Conservation (phyloP, 2,113 vertebrate species). For the Donacobius atricapilla region DNA sequence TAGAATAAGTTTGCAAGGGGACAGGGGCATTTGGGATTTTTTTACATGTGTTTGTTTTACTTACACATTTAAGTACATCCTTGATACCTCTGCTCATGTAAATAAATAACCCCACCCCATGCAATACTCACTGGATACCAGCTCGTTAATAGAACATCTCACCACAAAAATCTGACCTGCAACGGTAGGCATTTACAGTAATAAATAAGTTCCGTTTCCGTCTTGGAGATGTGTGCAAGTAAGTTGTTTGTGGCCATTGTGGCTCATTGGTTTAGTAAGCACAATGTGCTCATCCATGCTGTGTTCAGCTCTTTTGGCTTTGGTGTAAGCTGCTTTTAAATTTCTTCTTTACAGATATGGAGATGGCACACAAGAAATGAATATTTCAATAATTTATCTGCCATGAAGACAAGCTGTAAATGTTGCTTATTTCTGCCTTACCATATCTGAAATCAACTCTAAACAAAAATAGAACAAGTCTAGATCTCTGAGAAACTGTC, state of each 20-base stretch:
- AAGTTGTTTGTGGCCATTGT: background rate
- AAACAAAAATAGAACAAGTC: constrained; percentile 14
- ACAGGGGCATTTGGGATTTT: fast-evolving
- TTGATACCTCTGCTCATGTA: background rate
- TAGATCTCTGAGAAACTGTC: constrained; percentile 18
- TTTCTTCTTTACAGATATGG: background rate
- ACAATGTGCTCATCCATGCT: background rate
- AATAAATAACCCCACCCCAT: background rate
- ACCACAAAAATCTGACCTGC: background rate
- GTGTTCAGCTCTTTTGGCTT: background rate
- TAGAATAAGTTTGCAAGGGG: background rate
- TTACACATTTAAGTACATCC: background rate
- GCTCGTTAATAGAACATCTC: background rate
- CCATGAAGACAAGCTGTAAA: background rate
- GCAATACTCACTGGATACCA: background rate
- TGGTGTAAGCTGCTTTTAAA: background rate
- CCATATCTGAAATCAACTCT: background rate
- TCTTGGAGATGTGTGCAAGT: background rate
- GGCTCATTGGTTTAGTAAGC: background rate
- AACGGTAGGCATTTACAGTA: background rate
- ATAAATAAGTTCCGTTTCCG: background rate
- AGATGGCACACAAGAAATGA: background rate
- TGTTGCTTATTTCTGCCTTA: constrained; percentile 34
- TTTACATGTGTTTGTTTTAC: background rate
- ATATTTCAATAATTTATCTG: constrained; percentile 25